Percentiles rank a stretch among this genome's conserved stretches.
Conservation (phyloP, 2,888 invertebrate genomes). For the Dastarcus helophoroides region DNA sequence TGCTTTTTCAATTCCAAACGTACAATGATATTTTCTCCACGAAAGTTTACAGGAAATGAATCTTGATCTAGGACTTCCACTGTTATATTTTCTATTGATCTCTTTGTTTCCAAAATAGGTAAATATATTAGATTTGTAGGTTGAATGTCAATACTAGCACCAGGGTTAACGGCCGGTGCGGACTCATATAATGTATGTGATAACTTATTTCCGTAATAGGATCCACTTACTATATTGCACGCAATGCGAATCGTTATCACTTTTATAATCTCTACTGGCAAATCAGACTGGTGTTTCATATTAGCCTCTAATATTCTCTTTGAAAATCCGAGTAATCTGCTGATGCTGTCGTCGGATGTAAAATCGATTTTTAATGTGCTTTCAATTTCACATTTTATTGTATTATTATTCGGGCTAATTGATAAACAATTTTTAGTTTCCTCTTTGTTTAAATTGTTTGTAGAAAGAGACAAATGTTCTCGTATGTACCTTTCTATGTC, state of each 20-base stretch:
- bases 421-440: constrained; percentile 3
- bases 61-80: constrained; percentile 21
- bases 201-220: constrained; percentile 19
- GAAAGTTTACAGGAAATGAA: constrained; percentile 17
- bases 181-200: constrained; percentile 28
- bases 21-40: constrained; percentile 17
- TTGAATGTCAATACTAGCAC: constrained; percentile 27
- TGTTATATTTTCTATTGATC: constrained; percentile 20
- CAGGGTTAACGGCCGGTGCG: constrained; percentile 23
- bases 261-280: constrained; percentile 23
- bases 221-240: constrained; percentile 20
- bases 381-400: constrained; percentile 6
- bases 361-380: constrained; percentile 3
- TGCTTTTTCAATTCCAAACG: constrained; percentile 16
- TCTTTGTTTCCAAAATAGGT: constrained; percentile 21
- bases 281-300: constrained; percentile 18
- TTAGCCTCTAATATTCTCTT: constrained; percentile 8
- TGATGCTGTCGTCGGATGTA: constrained; percentile 10
- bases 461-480: background rate
- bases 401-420: constrained; percentile 5
- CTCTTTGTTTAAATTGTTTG: constrained; percentile 2
- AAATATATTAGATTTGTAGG: constrained; percentile 27
- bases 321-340: constrained; percentile 18
- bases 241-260: constrained; percentile 20
- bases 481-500: constrained; percentile 2